A percentile compares a stretch with the other conserved stretches of the same genome.
These are phyloP conservation scores for Tychaedon coryphoeus DNA, from an alignment of 2,113 vertebrate genomes.

Conservation along the genomic window DNA sequence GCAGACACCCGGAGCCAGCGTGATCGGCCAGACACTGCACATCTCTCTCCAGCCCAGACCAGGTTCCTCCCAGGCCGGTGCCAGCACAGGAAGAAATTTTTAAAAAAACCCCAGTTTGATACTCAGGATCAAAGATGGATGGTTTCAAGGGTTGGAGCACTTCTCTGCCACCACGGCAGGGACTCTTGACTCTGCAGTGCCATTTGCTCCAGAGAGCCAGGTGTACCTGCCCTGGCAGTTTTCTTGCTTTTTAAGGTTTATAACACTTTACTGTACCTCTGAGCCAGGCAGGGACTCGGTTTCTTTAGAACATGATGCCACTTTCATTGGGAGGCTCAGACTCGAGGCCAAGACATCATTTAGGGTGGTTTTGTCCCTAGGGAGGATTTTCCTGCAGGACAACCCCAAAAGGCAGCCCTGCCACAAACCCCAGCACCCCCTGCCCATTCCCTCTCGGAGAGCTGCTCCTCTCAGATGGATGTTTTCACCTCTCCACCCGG, in stretches of 20 bases:
- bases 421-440: neutral
- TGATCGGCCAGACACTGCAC: constrained; percentile 7
- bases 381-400: neutral
- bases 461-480: neutral
- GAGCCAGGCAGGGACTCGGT: neutral
- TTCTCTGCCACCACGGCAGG: neutral
- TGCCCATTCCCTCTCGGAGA: accelerated
- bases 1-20: constrained; percentile 29
- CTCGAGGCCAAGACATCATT: neutral
- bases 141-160: neutral
- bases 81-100: constrained; percentile 2
- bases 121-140: neutral
- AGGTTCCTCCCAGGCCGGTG: neutral
- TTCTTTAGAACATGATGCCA: neutral
- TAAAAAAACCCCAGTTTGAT: neutral
- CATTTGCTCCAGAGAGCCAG: neutral
- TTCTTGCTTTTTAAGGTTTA: neutral
- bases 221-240: neutral
- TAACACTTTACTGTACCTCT: neutral
- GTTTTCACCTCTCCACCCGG: neutral
- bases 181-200: neutral
- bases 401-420: neutral
- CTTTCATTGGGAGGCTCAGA: neutral
- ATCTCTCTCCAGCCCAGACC: neutral
- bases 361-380: neutral